Evolutionary conservation across 2,888 invertebrate species (phyloP).

Genomic region (Hemaris fuciformis): DNA sequence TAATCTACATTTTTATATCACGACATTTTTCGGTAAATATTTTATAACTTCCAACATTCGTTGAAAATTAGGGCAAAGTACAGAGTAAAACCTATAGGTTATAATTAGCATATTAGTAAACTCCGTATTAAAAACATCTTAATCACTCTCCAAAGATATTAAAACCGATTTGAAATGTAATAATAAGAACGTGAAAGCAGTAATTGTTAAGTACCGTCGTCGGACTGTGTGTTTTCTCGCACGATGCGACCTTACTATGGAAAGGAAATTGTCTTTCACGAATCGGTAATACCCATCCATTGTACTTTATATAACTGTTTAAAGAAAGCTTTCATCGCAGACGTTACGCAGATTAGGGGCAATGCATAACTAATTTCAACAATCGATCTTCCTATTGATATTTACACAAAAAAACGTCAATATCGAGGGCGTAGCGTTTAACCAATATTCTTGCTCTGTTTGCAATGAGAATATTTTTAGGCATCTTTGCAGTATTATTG

Average conservation of each 20-base stretch:
- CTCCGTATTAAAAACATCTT: neutral
- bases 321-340: conserved; percentile 22
- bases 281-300: conserved; percentile 57
- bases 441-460: conserved; percentile 4
- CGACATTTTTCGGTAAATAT: too few relatives aligned
- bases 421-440: conserved; percentile 5
- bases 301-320: conserved; percentile 33
- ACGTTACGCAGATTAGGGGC: conserved; percentile 16
- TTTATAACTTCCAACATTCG: too few relatives aligned
- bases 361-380: conserved; percentile 12
- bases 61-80: too few relatives aligned
- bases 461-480: neutral
- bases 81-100: neutral
- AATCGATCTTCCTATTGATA: conserved; percentile 1
- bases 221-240: conserved; percentile 29
- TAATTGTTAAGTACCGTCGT: conserved; percentile 5
- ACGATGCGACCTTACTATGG: conserved; percentile 30
- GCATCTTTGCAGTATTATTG: neutral
- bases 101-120: neutral
- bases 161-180: neutral
- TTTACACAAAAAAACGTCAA: conserved; percentile 6
- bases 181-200: neutral
- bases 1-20: neutral
- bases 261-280: conserved; percentile 61
- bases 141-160: neutral